Evolutionary conservation across 2,797 vertebrate genomes (phyloP).

Genomic region (Sardinella longiceps): DNA sequence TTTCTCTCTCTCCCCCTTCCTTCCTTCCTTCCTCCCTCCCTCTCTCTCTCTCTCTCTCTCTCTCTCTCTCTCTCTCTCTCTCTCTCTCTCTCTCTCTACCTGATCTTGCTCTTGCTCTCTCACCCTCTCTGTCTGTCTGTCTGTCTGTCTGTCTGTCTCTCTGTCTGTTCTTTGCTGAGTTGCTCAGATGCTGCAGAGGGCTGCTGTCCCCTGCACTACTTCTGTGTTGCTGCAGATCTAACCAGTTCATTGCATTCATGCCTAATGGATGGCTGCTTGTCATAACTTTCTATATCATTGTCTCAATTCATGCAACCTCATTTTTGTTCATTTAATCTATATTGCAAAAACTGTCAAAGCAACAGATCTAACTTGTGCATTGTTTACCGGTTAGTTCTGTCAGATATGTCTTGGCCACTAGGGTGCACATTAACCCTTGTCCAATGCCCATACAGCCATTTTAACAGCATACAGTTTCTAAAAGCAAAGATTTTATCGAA

Average conservation of each 20-base stretch:
- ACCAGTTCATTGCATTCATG: not conserved
- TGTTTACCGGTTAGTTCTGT: not conserved
- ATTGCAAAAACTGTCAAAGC: too few species aligned
- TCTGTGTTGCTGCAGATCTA: not conserved
- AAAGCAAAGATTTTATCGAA: not conserved
- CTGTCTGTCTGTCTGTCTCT: not conserved
- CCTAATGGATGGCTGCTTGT: not conserved
- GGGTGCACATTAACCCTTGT: not conserved
- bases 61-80: not conserved
- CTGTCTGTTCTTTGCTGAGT: not conserved
- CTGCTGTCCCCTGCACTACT: not conserved
- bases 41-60: conserved; percentile 30
- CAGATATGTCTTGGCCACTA: not conserved
- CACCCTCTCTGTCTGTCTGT: conserved; percentile 11
- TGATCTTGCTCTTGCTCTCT: conserved; percentile 48
- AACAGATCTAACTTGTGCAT: too few species aligned
- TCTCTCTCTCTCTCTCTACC: conserved; percentile 40
- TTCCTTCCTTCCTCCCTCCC: conserved; percentile 48
- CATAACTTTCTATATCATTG: not conserved
- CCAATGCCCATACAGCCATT: not conserved
- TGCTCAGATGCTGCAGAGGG: too few species aligned
- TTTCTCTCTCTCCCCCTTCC: too few species aligned
- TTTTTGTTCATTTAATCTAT: not conserved
- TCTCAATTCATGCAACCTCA: not conserved
- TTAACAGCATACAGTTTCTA: too few species aligned